Percentiles rank a stretch among this genome's conserved stretches.
Conservation (phyloP, 1,140 invertebrate species). For the Drosophila ogumai region DNA sequence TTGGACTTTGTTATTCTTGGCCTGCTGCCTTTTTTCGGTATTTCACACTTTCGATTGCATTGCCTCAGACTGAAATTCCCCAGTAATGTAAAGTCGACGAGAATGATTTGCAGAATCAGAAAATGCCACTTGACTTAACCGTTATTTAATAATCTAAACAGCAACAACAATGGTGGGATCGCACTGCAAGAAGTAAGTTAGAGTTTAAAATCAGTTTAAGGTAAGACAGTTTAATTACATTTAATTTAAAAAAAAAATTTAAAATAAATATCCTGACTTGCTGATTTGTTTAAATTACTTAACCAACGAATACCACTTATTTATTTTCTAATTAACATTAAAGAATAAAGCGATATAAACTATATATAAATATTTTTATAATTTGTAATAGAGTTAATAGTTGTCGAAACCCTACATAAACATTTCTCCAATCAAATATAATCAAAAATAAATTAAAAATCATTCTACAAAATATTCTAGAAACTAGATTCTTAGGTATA, state of each 20-base stretch:
- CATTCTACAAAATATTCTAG: neutral
- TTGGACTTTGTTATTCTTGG: slow-evolving; percentile 55
- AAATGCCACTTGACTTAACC: slow-evolving; percentile 77
- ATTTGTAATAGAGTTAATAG: too few species aligned
- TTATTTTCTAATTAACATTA: too few species aligned
- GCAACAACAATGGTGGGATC: slow-evolving; percentile 32
- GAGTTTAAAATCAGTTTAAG: neutral
- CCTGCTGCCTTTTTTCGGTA: slow-evolving; percentile 22
- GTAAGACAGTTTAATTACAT: too few species aligned
- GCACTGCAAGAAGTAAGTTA: neutral
- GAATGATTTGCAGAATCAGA: slow-evolving; percentile 76
- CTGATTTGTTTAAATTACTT: too few species aligned
- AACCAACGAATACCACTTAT: too few species aligned
- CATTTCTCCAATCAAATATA: too few species aligned
- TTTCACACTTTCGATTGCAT: slow-evolving; percentile 58
- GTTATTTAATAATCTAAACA: slow-evolving; percentile 77
- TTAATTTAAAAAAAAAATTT: too few species aligned
- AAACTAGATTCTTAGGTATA: neutral
- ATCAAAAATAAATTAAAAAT: neutral
- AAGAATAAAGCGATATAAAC: too few species aligned
- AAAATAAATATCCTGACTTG: too few species aligned
- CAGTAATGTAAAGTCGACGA: slow-evolving; percentile 50
- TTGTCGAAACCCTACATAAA: too few species aligned
- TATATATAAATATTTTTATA: too few species aligned
- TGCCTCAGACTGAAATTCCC: slow-evolving; percentile 59